phyloP scores from a whole-genome alignment of 2,113 vertebrate genomes.

The Albula goreensis region DNA sequence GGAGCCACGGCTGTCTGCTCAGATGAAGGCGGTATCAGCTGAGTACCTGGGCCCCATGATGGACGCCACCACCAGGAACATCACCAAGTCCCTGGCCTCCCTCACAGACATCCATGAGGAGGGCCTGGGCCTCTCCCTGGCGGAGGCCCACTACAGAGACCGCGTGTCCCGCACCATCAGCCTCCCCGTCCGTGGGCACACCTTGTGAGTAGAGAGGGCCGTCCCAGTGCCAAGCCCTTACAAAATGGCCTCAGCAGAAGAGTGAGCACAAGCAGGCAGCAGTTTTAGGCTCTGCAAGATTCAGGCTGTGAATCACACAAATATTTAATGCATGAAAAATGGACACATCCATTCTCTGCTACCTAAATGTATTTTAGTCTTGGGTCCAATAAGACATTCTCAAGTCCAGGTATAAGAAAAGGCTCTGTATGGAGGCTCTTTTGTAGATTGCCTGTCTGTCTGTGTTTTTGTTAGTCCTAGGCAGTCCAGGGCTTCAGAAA shows the following conservation, averaged over 20 bases:
- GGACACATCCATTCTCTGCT: no score
- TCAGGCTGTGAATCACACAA: neutral
- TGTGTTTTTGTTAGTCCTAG: constrained; percentile 78
- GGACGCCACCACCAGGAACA: constrained; percentile 82
- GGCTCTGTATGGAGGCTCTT: no score
- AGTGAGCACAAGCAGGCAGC: neutral
- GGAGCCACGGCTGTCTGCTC: constrained; percentile 87
- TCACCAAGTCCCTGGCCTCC: constrained; percentile 93
- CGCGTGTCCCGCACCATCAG: constrained; percentile 86
- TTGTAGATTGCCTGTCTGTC: constrained; percentile 1
- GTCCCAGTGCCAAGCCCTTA: neutral
- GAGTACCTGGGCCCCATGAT: constrained; percentile 87
- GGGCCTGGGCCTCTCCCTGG: constrained; percentile 72
- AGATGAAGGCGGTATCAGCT: constrained; percentile 92
- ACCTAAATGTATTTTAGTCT: no score
- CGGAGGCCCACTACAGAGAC: constrained; percentile 80
- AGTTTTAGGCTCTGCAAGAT: no score
- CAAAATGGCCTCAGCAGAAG: neutral
- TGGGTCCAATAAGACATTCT: no score
- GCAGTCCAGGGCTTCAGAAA: constrained; percentile 86
- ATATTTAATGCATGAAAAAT: neutral
- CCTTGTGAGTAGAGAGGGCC: constrained; percentile 80
- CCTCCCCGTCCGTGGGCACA: constrained; percentile 87
- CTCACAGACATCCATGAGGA: constrained; percentile 94
- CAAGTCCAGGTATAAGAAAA: no score